These are phyloP conservation scores for Enteromius unitaeniatus DNA, from an alignment of 2,797 vertebrate species.

Conservation along the genomic window DNA sequence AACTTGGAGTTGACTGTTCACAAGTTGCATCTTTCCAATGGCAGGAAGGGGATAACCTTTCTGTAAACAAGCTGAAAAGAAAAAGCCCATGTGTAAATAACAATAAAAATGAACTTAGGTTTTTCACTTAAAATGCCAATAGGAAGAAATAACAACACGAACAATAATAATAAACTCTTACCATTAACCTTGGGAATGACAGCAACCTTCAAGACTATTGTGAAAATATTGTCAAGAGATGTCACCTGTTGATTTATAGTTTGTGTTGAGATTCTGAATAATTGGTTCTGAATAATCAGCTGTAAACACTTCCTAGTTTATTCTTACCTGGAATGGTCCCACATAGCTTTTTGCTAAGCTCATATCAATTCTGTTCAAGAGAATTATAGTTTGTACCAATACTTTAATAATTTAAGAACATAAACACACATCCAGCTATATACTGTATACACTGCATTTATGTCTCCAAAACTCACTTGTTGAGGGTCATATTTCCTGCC, in stretches of 20 bases:
- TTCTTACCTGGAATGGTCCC: constrained; percentile 76
- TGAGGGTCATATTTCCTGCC: constrained; percentile 70
- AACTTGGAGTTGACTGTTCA: constrained; percentile 73
- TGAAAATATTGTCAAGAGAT: constrained; percentile 67
- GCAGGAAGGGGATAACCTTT: constrained; percentile 78
- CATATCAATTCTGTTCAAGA: constrained; percentile 70
- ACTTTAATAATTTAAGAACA: background rate
- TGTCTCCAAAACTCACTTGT: constrained; percentile 70
- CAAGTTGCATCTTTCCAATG: constrained; percentile 74
- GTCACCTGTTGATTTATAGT: constrained; percentile 66
- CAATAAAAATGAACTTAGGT: too few species aligned
- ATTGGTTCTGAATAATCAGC: background rate
- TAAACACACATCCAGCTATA: background rate
- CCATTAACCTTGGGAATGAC: constrained; percentile 77
- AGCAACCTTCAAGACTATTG: constrained; percentile 67
- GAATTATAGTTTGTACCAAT: background rate
- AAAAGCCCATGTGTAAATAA: background rate
- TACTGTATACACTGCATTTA: background rate
- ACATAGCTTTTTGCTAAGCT: constrained; percentile 73
- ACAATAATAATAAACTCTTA: constrained; percentile 60
- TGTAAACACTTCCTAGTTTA: background rate
- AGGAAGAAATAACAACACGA: background rate
- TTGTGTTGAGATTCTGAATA: constrained; percentile 9
- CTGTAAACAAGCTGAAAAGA: constrained; percentile 64
- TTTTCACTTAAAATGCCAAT: background rate